A percentile compares a stretch with the other conserved stretches of the same genome.
Conservation (phyloP, 1,140 invertebrate species). For the Hyles euphorbiae region DNA sequence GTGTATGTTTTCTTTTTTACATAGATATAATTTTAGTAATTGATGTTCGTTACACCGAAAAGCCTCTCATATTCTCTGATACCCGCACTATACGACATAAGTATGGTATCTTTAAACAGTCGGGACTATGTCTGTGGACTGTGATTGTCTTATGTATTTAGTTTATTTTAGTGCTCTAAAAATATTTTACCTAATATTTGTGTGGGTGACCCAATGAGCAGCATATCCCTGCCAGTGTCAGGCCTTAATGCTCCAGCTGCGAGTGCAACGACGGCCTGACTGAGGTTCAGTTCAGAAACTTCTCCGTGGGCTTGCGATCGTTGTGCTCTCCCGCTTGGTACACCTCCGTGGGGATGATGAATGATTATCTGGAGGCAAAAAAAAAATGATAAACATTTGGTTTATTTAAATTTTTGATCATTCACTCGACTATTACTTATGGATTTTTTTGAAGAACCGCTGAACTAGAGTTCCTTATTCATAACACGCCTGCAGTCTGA, state of each 20-base stretch:
- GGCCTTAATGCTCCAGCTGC: constrained; percentile 80
- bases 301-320: constrained; percentile 79
- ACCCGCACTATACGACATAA: too few species aligned
- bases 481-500: too few species aligned
- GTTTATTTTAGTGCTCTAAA: too few species aligned
- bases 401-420: not conserved
- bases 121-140: too few species aligned
- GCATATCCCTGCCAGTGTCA: constrained; percentile 83
- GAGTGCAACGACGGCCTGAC: constrained; percentile 85
- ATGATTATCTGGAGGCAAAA: constrained; percentile 83
- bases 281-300: constrained; percentile 87
- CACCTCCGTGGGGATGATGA: constrained; percentile 82
- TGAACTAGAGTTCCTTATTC: too few species aligned
- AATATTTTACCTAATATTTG: constrained; percentile 80
- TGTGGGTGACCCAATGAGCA: constrained; percentile 89
- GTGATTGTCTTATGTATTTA: too few species aligned
- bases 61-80: too few species aligned
- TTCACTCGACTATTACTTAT: not conserved
- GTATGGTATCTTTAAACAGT: too few species aligned
- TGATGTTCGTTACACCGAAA: too few species aligned
- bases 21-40: too few species aligned
- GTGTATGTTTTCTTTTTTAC: too few species aligned
- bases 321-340: constrained; percentile 76
- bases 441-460: not conserved
- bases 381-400: not conserved